Evolutionary conservation across 2,797 vertebrate species (phyloP).

Genomic region (Botia almorhae): DNA sequence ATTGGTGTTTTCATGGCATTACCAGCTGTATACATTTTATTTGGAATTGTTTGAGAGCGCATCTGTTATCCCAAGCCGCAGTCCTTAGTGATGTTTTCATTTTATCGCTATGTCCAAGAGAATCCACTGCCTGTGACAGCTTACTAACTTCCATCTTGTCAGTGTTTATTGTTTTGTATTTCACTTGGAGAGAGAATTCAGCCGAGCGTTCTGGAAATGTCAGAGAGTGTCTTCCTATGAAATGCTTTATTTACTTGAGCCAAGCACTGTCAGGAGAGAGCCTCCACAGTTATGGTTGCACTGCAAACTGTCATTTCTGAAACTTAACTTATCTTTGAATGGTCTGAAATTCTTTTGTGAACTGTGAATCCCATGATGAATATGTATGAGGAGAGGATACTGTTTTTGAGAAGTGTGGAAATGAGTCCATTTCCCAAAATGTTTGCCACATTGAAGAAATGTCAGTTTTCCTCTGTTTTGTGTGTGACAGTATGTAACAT

Average conservation of each 20-base stretch:
- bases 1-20: not conserved
- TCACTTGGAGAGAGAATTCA: not conserved
- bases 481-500: not conserved
- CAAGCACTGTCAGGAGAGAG: slow-evolving; percentile 21
- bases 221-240: slow-evolving; percentile 39
- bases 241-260: slow-evolving; percentile 50
- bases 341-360: slow-evolving; percentile 13
- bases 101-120: not conserved
- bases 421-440: not conserved
- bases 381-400: not conserved
- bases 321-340: slow-evolving; percentile 22
- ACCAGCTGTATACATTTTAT: not conserved
- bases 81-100: slow-evolving; percentile 17
- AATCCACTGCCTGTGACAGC: not conserved
- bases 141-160: not conserved
- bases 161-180: slow-evolving; percentile 5
- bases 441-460: too few relatives aligned
- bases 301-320: slow-evolving; percentile 14
- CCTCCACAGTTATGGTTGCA: slow-evolving; percentile 42
- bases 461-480: too few relatives aligned
- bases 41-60: not conserved
- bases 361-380: not conserved
- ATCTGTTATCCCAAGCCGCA: not conserved
- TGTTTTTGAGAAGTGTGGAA: not conserved
- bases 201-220: slow-evolving; percentile 48